Conservation (phyloP, 37 sponge, comb jelly and placozoan genomes). For the Halichondria panicea region DNA sequence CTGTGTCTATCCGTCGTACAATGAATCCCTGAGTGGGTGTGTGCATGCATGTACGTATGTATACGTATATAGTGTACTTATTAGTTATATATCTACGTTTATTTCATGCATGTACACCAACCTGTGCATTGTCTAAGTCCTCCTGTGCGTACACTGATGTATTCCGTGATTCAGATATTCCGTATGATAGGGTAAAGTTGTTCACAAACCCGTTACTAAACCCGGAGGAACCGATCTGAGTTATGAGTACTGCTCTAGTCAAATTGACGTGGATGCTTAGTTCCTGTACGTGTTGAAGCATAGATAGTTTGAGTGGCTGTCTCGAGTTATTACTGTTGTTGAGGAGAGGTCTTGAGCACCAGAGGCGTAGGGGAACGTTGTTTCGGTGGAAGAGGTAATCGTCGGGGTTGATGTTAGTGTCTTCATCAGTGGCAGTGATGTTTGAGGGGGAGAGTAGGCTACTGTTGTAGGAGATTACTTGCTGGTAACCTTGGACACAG, state of each 20-base stretch:
- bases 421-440: constrained; percentile 6
- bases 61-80: background rate
- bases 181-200: constrained; percentile 28
- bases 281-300: no score
- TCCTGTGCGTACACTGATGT: no score
- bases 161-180: background rate
- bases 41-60: no score
- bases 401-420: constrained; percentile 6
- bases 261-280: no score
- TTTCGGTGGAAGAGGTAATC: constrained; percentile 34
- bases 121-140: no score
- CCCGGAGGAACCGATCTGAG: constrained; percentile 6
- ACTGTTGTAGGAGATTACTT: constrained; percentile 17
- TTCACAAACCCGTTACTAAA: constrained; percentile 6
- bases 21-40: constrained; percentile 9
- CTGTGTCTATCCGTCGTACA: constrained; percentile 13
- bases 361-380: constrained; percentile 22
- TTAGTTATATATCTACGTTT: background rate
- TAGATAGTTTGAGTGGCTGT: no score
- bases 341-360: no score
- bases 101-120: background rate
- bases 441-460: constrained; percentile 8
- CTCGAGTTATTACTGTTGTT: no score
- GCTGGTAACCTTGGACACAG: constrained; percentile 7
- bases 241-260: constrained; percentile 23